Base-by-base conservation (phyloP, 2,113 vertebrate species). In the Elanoides forficatus region DNA sequence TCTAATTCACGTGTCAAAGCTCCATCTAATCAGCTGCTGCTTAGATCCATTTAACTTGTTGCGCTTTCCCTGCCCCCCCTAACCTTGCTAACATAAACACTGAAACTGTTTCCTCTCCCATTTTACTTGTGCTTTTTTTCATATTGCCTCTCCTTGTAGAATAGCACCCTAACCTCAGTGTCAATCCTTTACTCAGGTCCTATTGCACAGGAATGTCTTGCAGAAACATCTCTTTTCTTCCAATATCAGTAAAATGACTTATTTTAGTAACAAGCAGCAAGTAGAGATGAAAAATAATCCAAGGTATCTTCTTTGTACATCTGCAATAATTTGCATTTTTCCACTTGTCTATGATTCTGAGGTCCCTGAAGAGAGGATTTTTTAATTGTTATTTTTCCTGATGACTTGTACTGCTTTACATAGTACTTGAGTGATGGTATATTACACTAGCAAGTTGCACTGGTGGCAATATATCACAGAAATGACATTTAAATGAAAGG, bases 401-500 rank as follows among this genome's bases (percentile, higher is more conserved):
- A 91, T 90, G 52, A 63, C 0, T 9, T 40, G 12, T 32, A 81
- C 25, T 42, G 29, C 50, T 86, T 94, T 78, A 50, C n/a, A 50
- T 23, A 80, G 80, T 18, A 65, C 17, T 74, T 62, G 21, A 62
- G 11, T 42, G 22, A 58, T 19, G 72, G 80, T 15, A 60, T 20
- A 90, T 62, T 70, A 45, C 40, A 88, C 47, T 3, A 59, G 10
- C 29, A 85, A 74, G 52, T 48, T 65, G 21, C 43, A 82, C 32
- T 75, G 47, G 34, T 43, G 56, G 72, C 60, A 74, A 73, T 89
- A 9, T 65, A 89, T 58, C 56, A 74, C 25, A 62, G 9, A 84
- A 91, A 60, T 86, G 53, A 27, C 32, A 93, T 79, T 91, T 89
- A 79, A 94, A 72, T 50, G 26, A 74, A 93, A 94, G 56, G 62